Evolutionary conservation across 2,888 invertebrate genomes (phyloP), one percentile per base, ranked within the genome.

Genomic region (Phytoseiulus persimilis): DNA sequence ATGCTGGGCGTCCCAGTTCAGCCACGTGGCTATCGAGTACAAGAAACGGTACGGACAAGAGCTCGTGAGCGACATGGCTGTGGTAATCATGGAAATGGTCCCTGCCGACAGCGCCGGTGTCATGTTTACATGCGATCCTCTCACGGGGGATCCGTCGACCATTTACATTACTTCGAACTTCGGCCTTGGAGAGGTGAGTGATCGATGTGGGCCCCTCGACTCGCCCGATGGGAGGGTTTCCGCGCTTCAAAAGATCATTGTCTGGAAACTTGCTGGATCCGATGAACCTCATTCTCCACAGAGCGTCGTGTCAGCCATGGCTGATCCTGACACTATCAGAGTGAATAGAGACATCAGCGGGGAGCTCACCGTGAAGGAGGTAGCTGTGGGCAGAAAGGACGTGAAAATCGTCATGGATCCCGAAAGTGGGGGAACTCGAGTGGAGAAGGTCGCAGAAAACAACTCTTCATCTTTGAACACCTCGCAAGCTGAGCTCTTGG

Each of bases 1-100:
- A 90, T 97, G 96, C 92, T 97, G 97, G 97, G 95, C 95, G 0
- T 97, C 96, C 0, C 94, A 96, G 91, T 96, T 95, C 92, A 94
- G 95, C 0, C 95, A 94, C 91, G 95, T 95, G 91, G 96, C 96
- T 91, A 95, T 96, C 0, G 94, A 95, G 91, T 97, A 97, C 92
- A 94, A 96, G 92, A 95, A 96, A 92, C 95, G 95, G 92, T 95
- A 95, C 92, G 96, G 96, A 0, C 95, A 95, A 92, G 93, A 94
- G 0, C 94, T 96, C 84, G 92, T 93, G 89, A 94, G 95, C 23
- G 94, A 95, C 31, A 96, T 96, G 94, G 96, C 95, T 0, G 96
- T 97, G 11, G 96, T 96, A 32, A 94, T 97, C 0, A 97, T 97
- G 92, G 94, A 94, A 91, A 95, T 97, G 95, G 95, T 96, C 32